These are phyloP conservation scores for Sesamia nonagrioides DNA, from an alignment of 1,140 invertebrate genomes.

Conservation along the genomic window DNA sequence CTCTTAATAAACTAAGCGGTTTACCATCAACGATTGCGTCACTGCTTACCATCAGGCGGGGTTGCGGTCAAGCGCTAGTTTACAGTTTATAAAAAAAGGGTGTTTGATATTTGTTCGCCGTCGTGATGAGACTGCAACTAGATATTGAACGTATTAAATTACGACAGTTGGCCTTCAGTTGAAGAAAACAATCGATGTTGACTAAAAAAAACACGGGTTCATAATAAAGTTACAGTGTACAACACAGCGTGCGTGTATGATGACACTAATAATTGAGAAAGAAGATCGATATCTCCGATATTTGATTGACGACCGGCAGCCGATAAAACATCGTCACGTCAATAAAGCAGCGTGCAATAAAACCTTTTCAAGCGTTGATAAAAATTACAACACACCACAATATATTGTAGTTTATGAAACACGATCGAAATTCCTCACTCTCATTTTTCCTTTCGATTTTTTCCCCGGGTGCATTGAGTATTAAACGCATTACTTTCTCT, in stretches of 20 bases:
- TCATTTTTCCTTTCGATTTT: constrained; percentile 74
- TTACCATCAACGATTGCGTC: no score
- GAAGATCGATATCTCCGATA: constrained; percentile 46
- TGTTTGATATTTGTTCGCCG: no score
- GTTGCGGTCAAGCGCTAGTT: no score
- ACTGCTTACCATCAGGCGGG: no score
- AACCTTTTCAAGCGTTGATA: constrained; percentile 48
- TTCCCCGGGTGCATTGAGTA: constrained; percentile 62
- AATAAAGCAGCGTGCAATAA: constrained; percentile 37
- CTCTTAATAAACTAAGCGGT: no score
- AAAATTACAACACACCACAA: constrained; percentile 45
- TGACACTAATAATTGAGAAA: constrained; percentile 45
- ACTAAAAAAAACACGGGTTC: not conserved
- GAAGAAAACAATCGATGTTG: not conserved
- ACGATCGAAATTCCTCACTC: constrained; percentile 71
- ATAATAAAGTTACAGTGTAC: constrained; percentile 20
- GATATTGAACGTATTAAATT: no score
- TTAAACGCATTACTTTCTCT: constrained; percentile 77
- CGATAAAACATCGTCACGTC: constrained; percentile 37
- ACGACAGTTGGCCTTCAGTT: no score
- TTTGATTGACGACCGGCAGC: constrained; percentile 45
- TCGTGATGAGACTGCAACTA: no score
- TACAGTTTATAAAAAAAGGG: no score
- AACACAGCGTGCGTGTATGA: constrained; percentile 18
- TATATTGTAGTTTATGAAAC: constrained; percentile 66